phyloP scores from a whole-genome alignment of 2,797 vertebrate genomes.

The Acanthopagrus latus region DNA sequence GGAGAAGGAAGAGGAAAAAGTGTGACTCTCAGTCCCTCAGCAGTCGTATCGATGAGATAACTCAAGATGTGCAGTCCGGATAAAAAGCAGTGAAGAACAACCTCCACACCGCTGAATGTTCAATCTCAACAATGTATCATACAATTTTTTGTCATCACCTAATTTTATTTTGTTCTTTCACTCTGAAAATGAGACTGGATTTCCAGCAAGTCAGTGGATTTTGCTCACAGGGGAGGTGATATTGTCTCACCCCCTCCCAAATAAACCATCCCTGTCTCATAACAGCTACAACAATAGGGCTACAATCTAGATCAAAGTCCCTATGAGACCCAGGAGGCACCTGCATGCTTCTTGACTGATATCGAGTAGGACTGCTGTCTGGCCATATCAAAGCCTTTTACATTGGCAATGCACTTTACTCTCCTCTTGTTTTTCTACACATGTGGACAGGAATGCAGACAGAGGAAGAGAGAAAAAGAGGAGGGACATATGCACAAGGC shows the following conservation, averaged over 20 bases:
- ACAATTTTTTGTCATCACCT: conserved; percentile 53
- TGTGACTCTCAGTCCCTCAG: conserved; percentile 43
- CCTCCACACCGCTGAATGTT: conserved; percentile 55
- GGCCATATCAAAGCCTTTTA: conserved; percentile 76
- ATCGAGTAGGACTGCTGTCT: conserved; percentile 71
- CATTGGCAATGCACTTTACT: conserved; percentile 87
- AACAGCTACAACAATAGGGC: conserved; percentile 66
- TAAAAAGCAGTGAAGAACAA: conserved; percentile 57
- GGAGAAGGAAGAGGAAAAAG: conserved; percentile 47
- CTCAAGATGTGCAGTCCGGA: conserved; percentile 42
- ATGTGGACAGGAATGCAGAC: conserved; percentile 57
- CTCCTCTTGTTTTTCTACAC: conserved; percentile 78
- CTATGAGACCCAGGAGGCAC: conserved; percentile 69
- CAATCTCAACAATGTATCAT: conserved; percentile 63
- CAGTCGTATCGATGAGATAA: conserved; percentile 32
- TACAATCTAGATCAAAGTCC: conserved; percentile 65
- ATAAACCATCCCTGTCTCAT: conserved; percentile 43
- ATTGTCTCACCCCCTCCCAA: conserved; percentile 22
- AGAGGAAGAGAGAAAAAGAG: conserved; percentile 51
- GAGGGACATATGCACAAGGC: conserved; percentile 85
- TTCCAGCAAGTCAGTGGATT: conserved; percentile 49
- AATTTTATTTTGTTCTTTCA: conserved; percentile 60
- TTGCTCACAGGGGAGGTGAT: conserved; percentile 47
- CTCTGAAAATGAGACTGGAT: conserved; percentile 64
- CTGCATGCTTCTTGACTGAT: conserved; percentile 83